phyloP scores from a whole-genome alignment of 2,888 invertebrate species.

The Marasmarcha lunaedactyla region DNA sequence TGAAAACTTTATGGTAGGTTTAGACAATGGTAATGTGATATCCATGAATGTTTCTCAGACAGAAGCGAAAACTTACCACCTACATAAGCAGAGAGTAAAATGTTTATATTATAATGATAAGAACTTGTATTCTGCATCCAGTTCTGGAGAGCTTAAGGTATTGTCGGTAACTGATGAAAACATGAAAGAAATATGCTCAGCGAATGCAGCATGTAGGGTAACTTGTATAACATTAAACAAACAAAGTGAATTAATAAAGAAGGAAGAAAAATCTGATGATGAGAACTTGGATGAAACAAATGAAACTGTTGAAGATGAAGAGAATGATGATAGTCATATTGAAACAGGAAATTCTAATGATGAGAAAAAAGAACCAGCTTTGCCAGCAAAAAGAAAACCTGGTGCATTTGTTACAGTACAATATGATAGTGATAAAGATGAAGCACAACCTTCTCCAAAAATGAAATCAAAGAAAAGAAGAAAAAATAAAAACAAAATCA shows the following conservation, averaged over 20 bases:
- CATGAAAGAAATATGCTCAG: conserved; percentile 65
- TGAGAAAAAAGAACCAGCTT: conserved; percentile 17
- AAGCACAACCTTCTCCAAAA: conserved; percentile 20
- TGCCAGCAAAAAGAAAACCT: conserved; percentile 35
- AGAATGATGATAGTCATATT: conserved; percentile 22
- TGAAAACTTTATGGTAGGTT: conserved; percentile 74
- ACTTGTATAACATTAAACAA: conserved; percentile 77
- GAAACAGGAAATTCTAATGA: conserved; percentile 29
- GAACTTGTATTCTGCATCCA: conserved; percentile 78
- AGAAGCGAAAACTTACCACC: conserved; percentile 52
- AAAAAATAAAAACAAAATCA: conserved; percentile 32
- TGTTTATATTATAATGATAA: conserved; percentile 69
- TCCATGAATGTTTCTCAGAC: conserved; percentile 67
- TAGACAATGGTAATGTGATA: conserved; percentile 79
- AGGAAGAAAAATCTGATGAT: conserved; percentile 36
- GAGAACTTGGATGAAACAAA: conserved; percentile 19
- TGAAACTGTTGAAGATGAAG: conserved; percentile 16
- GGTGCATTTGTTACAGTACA: conserved; percentile 52
- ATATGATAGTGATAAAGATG: conserved; percentile 38
- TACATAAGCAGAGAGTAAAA: conserved; percentile 78
- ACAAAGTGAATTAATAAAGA: conserved; percentile 46
- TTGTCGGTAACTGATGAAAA: conserved; percentile 65
- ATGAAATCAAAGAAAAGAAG: conserved; percentile 49
- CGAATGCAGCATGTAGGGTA: conserved; percentile 78
- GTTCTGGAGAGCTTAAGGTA: conserved; percentile 82